Conservation (phyloP, 2,113 vertebrate species). For the Rhabdornis inornatus region DNA sequence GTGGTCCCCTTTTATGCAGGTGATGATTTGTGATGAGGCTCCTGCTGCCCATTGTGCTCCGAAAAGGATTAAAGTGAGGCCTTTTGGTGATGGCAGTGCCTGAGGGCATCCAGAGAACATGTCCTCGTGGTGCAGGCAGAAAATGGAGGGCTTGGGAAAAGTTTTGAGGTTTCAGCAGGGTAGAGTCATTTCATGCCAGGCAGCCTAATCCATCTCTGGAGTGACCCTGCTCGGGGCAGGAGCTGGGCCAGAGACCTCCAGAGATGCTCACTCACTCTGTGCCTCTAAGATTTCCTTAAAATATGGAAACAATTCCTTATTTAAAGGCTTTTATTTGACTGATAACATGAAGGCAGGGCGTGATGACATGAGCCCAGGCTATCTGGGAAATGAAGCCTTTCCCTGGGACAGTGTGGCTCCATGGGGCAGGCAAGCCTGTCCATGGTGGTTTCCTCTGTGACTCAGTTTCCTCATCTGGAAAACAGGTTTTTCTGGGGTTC, state of each 20-base stretch:
- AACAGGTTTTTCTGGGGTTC: background rate
- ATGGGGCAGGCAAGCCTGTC: background rate
- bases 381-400: background rate
- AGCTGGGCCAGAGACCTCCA: background rate
- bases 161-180: background rate
- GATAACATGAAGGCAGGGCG: background rate
- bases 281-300: background rate
- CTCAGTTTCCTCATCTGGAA: background rate
- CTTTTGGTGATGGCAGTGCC: background rate
- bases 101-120: background rate
- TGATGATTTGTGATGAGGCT: background rate
- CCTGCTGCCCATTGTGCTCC: background rate
- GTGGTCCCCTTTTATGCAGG: background rate
- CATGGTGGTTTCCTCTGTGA: background rate
- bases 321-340: background rate
- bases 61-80: background rate
- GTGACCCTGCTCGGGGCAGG: accelerated
- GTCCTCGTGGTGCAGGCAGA: background rate
- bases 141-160: background rate
- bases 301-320: background rate
- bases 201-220: background rate
- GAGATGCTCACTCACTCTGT: background rate
- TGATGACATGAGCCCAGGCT: background rate
- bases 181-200: background rate
- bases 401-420: background rate